These are phyloP conservation scores for Apogon hyalosoma DNA, from an alignment of 2,797 vertebrate genomes.

Conservation along the genomic window DNA sequence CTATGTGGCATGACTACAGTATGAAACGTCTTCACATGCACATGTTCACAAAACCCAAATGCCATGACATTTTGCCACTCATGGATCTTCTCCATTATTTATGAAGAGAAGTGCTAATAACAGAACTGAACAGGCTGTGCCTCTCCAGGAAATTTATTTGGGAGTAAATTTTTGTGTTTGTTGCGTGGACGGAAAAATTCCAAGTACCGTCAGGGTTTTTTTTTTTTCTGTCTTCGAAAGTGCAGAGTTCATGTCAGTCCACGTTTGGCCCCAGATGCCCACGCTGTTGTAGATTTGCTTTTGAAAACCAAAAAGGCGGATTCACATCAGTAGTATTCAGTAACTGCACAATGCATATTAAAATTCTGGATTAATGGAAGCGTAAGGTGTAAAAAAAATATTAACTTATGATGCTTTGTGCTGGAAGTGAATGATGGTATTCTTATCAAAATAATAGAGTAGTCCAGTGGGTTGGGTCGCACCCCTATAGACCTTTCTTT, in stretches of 20 bases:
- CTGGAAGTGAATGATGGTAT: no score
- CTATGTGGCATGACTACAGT: conserved; percentile 16
- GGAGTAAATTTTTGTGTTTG: conserved; percentile 41
- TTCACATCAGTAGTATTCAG: not conserved
- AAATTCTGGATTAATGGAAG: not conserved
- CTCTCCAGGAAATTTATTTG: conserved; percentile 31
- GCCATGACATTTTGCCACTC: conserved; percentile 82
- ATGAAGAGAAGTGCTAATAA: conserved; percentile 58
- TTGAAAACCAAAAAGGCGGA: not conserved
- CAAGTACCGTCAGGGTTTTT: not conserved
- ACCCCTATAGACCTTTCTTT: not conserved
- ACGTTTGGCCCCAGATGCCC: conserved; percentile 19
- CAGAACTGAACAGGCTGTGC: conserved; percentile 51
- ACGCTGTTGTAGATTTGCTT: not conserved
- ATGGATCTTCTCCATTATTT: conserved; percentile 78
- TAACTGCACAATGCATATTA: not conserved
- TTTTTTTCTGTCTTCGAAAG: conserved; percentile 35
- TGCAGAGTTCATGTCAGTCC: not conserved
- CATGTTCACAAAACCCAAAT: conserved; percentile 62
- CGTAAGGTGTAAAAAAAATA: no score
- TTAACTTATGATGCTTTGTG: conserved; percentile 4
- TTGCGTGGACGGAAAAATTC: conserved; percentile 16
- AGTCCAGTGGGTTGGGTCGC: no score
- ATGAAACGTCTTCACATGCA: conserved; percentile 15
- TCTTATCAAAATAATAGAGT: no score